phyloP scores from a whole-genome alignment of 2,797 vertebrate genomes.

The Notolepis coatsorum region DNA sequence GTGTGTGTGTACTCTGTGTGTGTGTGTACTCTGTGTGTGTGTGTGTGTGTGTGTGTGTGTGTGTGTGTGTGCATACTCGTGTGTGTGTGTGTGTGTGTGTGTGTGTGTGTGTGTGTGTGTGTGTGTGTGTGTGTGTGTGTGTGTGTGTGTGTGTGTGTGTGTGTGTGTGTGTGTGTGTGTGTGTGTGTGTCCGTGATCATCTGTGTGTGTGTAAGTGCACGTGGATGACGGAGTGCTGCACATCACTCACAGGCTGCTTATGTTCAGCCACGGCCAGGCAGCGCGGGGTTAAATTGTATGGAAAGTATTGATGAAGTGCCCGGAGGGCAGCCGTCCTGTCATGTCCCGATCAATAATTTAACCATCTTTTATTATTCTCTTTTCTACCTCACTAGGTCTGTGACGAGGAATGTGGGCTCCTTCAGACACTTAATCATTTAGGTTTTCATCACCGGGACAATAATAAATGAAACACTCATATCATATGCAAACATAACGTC shows the following conservation, averaged over 20 bases:
- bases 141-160: too few species aligned
- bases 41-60: not conserved
- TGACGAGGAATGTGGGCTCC: slow-evolving; percentile 41
- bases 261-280: slow-evolving; percentile 53
- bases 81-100: slow-evolving; percentile 11
- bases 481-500: slow-evolving; percentile 57
- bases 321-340: slow-evolving; percentile 63
- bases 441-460: slow-evolving; percentile 45
- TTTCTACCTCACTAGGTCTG: slow-evolving; percentile 46
- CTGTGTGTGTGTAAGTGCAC: slow-evolving; percentile 45
- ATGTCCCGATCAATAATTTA: slow-evolving; percentile 79
- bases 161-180: too few species aligned
- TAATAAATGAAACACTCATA: slow-evolving; percentile 57
- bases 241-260: slow-evolving; percentile 64
- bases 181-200: too few species aligned
- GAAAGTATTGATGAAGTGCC: slow-evolving; percentile 80
- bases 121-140: slow-evolving; percentile 11
- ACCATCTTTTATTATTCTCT: slow-evolving; percentile 71
- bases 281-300: slow-evolving; percentile 76
- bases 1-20: too few species aligned
- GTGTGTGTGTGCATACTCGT: too few species aligned
- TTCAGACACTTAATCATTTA: slow-evolving; percentile 61
- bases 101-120: slow-evolving; percentile 24
- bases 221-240: slow-evolving; percentile 21
- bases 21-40: too few species aligned